Percentiles rank a stretch among this genome's conserved stretches.
phyloP scores from a whole-genome alignment of 2,888 invertebrate species.

The Cheilosia pagana region DNA sequence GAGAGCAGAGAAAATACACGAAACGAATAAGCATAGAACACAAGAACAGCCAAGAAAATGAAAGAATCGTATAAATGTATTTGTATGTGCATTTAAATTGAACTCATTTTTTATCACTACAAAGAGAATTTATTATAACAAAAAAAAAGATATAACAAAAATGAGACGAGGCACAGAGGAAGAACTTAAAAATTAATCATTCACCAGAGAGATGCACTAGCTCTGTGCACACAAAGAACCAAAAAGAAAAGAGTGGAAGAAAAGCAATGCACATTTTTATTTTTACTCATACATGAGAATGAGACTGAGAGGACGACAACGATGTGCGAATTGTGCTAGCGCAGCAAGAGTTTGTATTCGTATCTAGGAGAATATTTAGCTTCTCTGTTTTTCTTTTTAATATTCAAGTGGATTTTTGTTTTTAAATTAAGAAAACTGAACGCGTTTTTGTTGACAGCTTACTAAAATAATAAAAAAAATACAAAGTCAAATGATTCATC shows the following conservation, averaged over 20 bases:
- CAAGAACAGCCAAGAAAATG: constrained; percentile 21
- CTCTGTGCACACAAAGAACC: constrained; percentile 12
- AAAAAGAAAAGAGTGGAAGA: constrained; percentile 16
- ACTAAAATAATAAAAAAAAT: neutral
- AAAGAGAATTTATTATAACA: constrained; percentile 67
- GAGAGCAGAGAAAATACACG: neutral
- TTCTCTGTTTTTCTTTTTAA: constrained; percentile 31
- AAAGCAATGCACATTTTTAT: constrained; percentile 43
- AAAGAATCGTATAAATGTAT: constrained; percentile 52
- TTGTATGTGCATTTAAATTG: constrained; percentile 72
- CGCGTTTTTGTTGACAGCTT: neutral
- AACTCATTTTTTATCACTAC: constrained; percentile 72
- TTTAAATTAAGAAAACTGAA: neutral
- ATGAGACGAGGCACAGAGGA: constrained; percentile 26
- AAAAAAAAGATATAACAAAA: constrained; percentile 36
- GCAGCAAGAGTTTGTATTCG: constrained; percentile 27
- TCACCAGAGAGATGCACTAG: constrained; percentile 54
- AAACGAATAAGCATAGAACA: constrained; percentile 20
- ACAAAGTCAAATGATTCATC: constrained; percentile 43
- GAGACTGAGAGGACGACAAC: constrained; percentile 11
- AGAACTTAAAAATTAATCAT: constrained; percentile 68
- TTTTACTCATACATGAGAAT: constrained; percentile 21
- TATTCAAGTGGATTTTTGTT: constrained; percentile 2
- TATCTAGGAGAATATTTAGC: constrained; percentile 22
- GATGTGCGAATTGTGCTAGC: constrained; percentile 55